Conservation (phyloP, 2,113 vertebrate genomes). For the Heterocephalus glaber region DNA sequence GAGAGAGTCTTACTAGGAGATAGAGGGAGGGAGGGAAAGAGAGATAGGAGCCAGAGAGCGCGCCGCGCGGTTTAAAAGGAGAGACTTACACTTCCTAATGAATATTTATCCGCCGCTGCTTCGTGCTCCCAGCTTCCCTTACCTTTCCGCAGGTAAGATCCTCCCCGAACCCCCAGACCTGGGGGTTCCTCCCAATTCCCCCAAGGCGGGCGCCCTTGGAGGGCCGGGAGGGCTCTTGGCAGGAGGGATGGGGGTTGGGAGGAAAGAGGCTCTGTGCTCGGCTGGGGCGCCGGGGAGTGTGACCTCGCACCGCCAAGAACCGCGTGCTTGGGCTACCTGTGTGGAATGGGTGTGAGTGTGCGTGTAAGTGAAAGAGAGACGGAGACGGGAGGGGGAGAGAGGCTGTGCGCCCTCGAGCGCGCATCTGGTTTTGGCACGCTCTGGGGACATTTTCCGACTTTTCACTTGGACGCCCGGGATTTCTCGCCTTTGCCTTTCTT, state of each 20-base stretch:
- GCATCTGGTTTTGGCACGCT: neutral
- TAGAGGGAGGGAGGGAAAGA: conserved; percentile 68
- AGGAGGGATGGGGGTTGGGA: neutral
- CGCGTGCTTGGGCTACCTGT: conserved; percentile 16
- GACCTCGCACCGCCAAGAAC: neutral
- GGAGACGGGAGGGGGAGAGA: neutral
- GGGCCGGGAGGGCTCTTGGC: neutral
- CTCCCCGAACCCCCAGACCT: conserved; percentile 46
- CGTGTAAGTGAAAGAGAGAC: neutral
- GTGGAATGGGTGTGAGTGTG: conserved; percentile 12
- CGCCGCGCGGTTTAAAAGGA: conserved; percentile 78
- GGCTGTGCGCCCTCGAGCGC: neutral
- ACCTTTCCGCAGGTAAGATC: conserved; percentile 83
- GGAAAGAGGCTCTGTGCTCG: neutral
- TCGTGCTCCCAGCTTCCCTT: conserved; percentile 81
- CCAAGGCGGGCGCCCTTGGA: neutral
- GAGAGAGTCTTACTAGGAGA: neutral
- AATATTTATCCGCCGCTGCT: conserved; percentile 87
- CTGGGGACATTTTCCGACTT: conserved; percentile 67
- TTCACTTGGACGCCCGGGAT: conserved; percentile 28
- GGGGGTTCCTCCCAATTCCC: neutral
- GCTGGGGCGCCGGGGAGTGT: neutral
- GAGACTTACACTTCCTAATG: conserved; percentile 85
- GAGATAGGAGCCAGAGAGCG: conserved; percentile 62
- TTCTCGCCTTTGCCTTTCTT: conserved; percentile 38